Conservation (phyloP, 23 tunicate species). For the Ascidia mentula region DNA sequence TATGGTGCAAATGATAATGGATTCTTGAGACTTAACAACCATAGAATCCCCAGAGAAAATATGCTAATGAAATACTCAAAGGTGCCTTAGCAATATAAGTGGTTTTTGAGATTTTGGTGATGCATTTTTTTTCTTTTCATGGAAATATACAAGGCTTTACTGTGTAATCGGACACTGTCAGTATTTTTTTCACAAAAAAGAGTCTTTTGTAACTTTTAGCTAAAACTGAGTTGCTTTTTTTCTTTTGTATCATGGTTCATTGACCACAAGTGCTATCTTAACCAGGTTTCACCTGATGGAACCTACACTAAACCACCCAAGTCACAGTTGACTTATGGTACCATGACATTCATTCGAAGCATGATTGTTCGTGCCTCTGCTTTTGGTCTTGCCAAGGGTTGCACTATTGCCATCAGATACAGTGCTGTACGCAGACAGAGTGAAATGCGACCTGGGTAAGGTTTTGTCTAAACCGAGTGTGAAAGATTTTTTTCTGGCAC, state of each 20-base stretch:
- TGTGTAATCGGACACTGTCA: too few species aligned
- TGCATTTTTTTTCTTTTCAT: too few species aligned
- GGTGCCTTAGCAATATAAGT: constrained; percentile 29
- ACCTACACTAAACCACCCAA: constrained; percentile 78
- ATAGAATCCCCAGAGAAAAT: constrained; percentile 75
- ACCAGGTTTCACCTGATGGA: constrained; percentile 78
- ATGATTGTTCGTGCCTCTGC: constrained; percentile 63
- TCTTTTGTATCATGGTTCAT: neutral
- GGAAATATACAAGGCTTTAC: too few species aligned
- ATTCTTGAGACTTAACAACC: constrained; percentile 61
- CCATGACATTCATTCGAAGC: constrained; percentile 85
- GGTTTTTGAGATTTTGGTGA: neutral
- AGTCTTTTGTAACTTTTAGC: too few species aligned
- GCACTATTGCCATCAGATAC: constrained; percentile 86
- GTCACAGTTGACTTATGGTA: constrained; percentile 71
- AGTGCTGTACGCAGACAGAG: constrained; percentile 84
- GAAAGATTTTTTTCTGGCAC: too few species aligned
- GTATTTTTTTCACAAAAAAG: too few species aligned
- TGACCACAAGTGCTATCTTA: neutral
- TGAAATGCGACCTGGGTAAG: constrained; percentile 94
- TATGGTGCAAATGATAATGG: constrained; percentile 94
- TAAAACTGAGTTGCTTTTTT: too few species aligned
- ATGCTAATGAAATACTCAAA: constrained; percentile 91
- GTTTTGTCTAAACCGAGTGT: too few species aligned
- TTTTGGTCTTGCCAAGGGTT: constrained; percentile 44